Conservation (phyloP, 2,888 invertebrate species). For the Meteorus colon region DNA sequence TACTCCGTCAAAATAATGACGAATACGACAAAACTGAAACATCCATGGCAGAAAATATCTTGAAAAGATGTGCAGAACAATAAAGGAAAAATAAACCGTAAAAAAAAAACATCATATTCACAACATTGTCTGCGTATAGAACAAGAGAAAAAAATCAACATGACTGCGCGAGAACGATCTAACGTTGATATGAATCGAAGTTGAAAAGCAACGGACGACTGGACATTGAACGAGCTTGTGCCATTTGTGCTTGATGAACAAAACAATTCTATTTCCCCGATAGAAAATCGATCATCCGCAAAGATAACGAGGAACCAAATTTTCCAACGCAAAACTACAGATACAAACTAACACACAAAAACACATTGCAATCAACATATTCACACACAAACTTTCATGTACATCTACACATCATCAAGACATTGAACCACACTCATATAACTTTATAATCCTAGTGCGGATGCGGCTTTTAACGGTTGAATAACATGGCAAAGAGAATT, state of each 20-base stretch:
- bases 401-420: neutral
- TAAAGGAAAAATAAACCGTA: neutral
- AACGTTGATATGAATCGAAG: slow-evolving; percentile 27
- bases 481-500: neutral
- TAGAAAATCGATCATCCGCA: slow-evolving; percentile 30
- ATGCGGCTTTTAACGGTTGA: neutral
- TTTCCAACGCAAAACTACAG: neutral
- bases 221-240: slow-evolving; percentile 24
- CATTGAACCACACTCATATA: neutral
- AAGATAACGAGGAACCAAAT: slow-evolving; percentile 34
- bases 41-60: neutral
- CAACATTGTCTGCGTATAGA: neutral
- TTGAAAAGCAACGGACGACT: slow-evolving; percentile 23
- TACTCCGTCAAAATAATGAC: neutral
- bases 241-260: slow-evolving; percentile 41
- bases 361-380: no score
- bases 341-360: neutral
- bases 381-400: neutral
- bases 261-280: slow-evolving; percentile 42
- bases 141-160: slow-evolving; percentile 3
- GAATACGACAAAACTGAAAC: neutral
- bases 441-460: neutral
- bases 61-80: neutral
- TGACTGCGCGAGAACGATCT: slow-evolving; percentile 5
- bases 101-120: neutral